Evolutionary conservation across 64 coral and sea anemone genomes (phyloP).

Genomic region (Dendronephthya gigantea): DNA sequence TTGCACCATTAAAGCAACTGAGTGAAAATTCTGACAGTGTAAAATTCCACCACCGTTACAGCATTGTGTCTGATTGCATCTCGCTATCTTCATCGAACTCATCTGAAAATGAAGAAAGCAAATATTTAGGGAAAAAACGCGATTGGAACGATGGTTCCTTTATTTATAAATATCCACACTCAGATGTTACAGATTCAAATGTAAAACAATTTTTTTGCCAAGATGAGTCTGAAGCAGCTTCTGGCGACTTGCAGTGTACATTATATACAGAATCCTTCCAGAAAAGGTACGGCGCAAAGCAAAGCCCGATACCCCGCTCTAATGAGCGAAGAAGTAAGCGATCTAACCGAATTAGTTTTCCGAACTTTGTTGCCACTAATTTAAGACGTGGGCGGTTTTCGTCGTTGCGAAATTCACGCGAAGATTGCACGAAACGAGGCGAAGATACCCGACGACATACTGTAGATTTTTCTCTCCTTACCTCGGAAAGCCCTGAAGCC

Average conservation of each 20-base stretch:
- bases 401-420: background rate
- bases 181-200: background rate
- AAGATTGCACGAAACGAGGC: background rate
- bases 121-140: background rate
- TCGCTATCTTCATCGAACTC: background rate
- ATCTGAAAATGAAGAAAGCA: background rate
- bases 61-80: background rate
- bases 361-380: conserved; percentile 4
- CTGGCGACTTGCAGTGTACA: background rate
- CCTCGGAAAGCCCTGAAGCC: background rate
- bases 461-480: background rate
- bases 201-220: background rate
- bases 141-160: background rate
- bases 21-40: background rate
- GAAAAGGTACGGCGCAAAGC: too few species aligned
- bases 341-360: background rate
- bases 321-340: background rate
- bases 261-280: background rate
- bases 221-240: background rate
- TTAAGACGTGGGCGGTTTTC: background rate
- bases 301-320: background rate
- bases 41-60: background rate
- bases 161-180: background rate
- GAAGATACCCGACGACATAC: background rate
- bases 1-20: background rate